phyloP scores from a whole-genome alignment of 2,797 vertebrate species.

The Alcedo atthis region DNA sequence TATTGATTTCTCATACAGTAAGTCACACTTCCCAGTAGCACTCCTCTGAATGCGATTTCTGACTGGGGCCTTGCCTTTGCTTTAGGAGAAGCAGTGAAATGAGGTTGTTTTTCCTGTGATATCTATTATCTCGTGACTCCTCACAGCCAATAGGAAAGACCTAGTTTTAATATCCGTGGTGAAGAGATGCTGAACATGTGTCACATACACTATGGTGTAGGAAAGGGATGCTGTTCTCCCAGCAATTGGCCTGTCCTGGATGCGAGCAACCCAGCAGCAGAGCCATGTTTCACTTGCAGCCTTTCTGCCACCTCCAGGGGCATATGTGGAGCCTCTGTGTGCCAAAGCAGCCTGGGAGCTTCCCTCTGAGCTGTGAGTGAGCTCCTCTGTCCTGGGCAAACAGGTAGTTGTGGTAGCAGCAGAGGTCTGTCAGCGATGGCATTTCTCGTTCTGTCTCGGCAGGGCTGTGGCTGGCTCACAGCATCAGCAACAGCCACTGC shows the following conservation, averaged over 20 bases:
- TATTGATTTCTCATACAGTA: background rate
- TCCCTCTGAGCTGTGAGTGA: background rate
- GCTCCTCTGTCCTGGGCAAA: background rate
- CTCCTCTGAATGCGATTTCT: background rate
- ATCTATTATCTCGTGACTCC: background rate
- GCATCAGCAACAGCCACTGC: background rate
- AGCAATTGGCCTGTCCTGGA: background rate
- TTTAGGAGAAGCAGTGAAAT: background rate
- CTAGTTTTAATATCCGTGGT: background rate
- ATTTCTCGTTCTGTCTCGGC: background rate
- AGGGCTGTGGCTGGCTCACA: background rate
- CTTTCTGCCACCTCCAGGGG: background rate
- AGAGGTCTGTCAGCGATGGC: background rate
- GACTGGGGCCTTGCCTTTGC: background rate
- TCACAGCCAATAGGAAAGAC: background rate
- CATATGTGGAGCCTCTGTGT: fast-evolving
- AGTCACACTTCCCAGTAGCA: background rate
- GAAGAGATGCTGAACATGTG: fast-evolving
- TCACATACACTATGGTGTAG: fast-evolving
- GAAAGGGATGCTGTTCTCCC: background rate
- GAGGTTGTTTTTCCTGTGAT: background rate
- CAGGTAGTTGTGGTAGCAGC: background rate
- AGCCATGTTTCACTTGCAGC: background rate
- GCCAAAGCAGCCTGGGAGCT: fast-evolving
- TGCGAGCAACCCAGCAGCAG: background rate